A percentile compares a stretch with the other conserved stretches of the same genome.
Evolutionary conservation across 2,113 vertebrate genomes (phyloP).

Genomic region (Anarhynchus alexandrinus): DNA sequence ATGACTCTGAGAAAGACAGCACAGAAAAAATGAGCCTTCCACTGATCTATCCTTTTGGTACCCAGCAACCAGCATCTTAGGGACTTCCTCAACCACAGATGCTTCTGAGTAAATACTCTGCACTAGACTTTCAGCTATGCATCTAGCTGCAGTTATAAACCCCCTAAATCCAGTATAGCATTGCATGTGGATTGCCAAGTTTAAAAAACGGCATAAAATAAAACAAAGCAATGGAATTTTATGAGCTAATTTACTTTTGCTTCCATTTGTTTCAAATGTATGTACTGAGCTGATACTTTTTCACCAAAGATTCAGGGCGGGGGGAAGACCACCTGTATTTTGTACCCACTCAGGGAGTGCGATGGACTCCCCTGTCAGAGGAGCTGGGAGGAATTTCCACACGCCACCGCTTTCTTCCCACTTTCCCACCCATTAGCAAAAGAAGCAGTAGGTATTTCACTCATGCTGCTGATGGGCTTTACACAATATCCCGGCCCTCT

Average conservation of each 20-base stretch:
- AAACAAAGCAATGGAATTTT: background rate
- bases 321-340: background rate
- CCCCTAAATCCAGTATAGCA: background rate
- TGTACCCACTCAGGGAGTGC: background rate
- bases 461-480: background rate
- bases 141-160: background rate
- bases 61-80: background rate
- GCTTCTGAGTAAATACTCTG: background rate
- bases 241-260: background rate
- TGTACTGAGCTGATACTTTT: background rate
- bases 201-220: background rate
- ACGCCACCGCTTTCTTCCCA: background rate
- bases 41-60: background rate
- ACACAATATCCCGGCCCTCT: background rate
- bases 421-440: background rate
- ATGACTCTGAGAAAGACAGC: background rate
- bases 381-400: background rate
- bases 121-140: background rate
- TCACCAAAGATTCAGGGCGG: background rate
- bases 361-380: fast-evolving
- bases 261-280: background rate
- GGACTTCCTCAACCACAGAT: background rate
- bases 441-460: background rate
- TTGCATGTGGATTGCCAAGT: background rate
- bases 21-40: background rate